These are phyloP conservation scores for Hypanus sabinus DNA, from an alignment of 2,113 vertebrate genomes.

Conservation along the genomic window DNA sequence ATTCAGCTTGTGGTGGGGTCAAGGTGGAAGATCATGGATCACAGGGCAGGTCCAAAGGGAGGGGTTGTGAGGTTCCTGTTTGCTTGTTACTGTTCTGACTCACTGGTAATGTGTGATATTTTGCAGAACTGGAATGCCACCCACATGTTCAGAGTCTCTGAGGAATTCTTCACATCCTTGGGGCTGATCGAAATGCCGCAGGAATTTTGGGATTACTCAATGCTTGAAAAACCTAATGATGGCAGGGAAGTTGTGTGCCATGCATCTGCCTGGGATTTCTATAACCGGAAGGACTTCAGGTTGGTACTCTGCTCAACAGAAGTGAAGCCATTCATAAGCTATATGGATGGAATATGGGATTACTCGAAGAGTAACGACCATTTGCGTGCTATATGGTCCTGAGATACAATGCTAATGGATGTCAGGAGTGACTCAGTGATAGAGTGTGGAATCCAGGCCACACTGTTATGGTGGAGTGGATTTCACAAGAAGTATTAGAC, in stretches of 20 bases:
- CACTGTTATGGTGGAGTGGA: background rate
- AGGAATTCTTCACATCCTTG: conserved; percentile 84
- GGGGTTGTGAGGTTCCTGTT: background rate
- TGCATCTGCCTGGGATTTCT: conserved; percentile 95
- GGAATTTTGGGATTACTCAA: conserved; percentile 80
- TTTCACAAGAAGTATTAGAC: background rate
- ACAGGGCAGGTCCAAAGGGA: background rate
- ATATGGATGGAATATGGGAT: background rate
- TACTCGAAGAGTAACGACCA: background rate
- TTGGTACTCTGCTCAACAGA: conserved; percentile 43
- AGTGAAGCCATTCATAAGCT: background rate
- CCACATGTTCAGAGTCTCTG: conserved; percentile 76
- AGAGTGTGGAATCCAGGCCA: background rate
- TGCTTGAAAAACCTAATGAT: conserved; percentile 78
- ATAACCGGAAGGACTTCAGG: conserved; percentile 95
- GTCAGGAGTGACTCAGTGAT: too few species aligned
- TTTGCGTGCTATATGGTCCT: background rate
- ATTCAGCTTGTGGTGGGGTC: background rate
- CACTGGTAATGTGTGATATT: background rate
- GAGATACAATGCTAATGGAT: background rate
- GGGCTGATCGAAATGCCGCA: conserved; percentile 72
- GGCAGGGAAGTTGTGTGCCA: conserved; percentile 87
- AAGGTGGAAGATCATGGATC: background rate
- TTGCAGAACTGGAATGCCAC: conserved; percentile 76
- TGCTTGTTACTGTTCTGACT: background rate